Base-by-base conservation (phyloP, 2,797 vertebrate species). In the Alosa sapidissima region DNA sequence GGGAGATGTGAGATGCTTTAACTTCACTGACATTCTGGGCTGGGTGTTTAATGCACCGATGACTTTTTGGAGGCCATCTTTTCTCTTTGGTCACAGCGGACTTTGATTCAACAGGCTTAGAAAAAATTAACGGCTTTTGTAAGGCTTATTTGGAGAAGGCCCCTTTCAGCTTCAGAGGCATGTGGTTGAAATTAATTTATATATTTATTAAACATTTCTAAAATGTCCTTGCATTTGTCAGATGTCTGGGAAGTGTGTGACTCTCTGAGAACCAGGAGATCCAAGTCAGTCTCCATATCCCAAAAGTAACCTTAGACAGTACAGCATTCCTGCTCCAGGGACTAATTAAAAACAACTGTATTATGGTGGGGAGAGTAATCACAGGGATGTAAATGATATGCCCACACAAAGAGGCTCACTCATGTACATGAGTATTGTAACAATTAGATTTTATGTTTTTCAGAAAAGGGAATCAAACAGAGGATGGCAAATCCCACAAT, bases 281-380 rank as follows among this genome's bases (percentile, higher is more conserved):
- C 10, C 62, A 68, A 68, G 24, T 33, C 3, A 24, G 62, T 68
- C 62, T 68, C 10, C 11, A 10, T 8, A 33, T 68, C 62, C 62
- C 62, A 13, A 83, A 89, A 87, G 84, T 86, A 87, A 88, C 85
- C 87, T 86, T 84, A 86, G 83, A 88, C 60, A 86, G 84, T 82
- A 86, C 84, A 81, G 81, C 54, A 81, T 51, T 45, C 85, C 87
- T 83, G 83, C 89, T 85, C 88, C 19, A 36, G 82, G 89, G 89
- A 90, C 88, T 89, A 88, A 91, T 91, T 90, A 89, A 88, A 51
- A 89, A 89, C 16, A 85, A 83, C 54, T 65, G 48, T 81, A 62
- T 78, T 81, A 83, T 45, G 54, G 5, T 21, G 55, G 72, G 84
- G 81, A 81, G 62, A 47, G 28, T 68, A 88, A 88, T 88, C 82